Evolutionary conservation across 2,797 vertebrate genomes (phyloP).

Genomic region (Danio tinwini): DNA sequence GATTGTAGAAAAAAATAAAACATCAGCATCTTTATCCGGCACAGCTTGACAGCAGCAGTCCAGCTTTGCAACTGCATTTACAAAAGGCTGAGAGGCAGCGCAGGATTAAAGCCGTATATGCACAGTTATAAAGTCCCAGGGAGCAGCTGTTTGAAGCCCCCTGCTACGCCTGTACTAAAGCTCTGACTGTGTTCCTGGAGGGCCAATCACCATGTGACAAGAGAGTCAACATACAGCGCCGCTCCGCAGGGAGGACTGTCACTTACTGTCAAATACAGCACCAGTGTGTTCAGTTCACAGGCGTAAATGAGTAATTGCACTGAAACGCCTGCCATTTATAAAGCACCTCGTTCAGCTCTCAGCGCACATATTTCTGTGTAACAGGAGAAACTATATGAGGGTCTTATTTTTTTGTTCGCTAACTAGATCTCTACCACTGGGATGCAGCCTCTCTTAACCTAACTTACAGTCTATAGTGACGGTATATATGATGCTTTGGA

Average conservation of each 20-base stretch:
- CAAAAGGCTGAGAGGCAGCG: neutral
- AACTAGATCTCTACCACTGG: neutral
- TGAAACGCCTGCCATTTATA: neutral
- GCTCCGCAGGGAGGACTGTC: slow-evolving; percentile 58
- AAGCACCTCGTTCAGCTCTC: neutral
- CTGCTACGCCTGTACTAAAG: slow-evolving; percentile 30
- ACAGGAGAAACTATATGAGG: slow-evolving; percentile 10
- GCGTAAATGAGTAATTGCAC: neutral
- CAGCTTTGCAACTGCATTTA: neutral
- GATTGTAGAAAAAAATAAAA: neutral
- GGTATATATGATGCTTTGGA: neutral
- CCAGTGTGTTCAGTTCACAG: slow-evolving; percentile 51
- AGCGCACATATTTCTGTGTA: neutral
- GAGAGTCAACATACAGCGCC: slow-evolving; percentile 62
- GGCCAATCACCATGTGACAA: slow-evolving; percentile 47
- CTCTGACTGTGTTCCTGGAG: slow-evolving; percentile 30
- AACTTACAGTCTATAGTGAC: neutral
- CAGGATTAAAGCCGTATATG: slow-evolving; percentile 24
- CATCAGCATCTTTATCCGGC: neutral
- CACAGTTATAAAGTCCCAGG: slow-evolving; percentile 17
- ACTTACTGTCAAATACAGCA: slow-evolving; percentile 60
- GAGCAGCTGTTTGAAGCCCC: slow-evolving; percentile 37
- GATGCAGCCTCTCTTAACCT: neutral
- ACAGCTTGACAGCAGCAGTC: neutral
- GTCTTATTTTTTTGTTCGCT: slow-evolving; percentile 57